phyloP scores from a whole-genome alignment of 2,797 vertebrate genomes.

The Merluccius polli region DNA sequence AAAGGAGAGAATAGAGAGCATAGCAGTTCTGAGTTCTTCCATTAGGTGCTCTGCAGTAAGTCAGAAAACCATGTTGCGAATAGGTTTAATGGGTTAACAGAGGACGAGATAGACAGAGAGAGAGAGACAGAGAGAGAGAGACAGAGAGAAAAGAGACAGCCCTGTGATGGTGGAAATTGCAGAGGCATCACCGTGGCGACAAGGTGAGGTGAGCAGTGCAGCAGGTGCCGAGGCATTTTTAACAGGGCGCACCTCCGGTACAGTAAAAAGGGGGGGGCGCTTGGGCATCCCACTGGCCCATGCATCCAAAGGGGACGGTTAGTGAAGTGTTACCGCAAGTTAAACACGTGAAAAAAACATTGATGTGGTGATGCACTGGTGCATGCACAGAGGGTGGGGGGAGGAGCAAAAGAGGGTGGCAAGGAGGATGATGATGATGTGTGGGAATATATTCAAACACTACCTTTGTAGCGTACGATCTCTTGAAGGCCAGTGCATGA shows the following conservation, averaged over 20 bases:
- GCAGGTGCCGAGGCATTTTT: not conserved
- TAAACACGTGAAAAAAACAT: not conserved
- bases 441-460: constrained; percentile 75
- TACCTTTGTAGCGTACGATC: constrained; percentile 95
- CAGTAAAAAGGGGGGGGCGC: not conserved
- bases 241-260: not conserved
- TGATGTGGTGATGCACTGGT: constrained; percentile 53
- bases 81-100: not conserved
- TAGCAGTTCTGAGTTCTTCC: not conserved
- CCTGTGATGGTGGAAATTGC: not conserved
- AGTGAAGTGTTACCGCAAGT: not conserved
- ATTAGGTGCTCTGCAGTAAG: not conserved
- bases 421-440: constrained; percentile 46
- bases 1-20: not conserved
- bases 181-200: not conserved
- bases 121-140: not conserved
- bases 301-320: not conserved
- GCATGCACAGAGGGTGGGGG: constrained; percentile 70
- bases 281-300: not conserved
- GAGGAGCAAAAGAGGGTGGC: not conserved
- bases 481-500: constrained; percentile 97
- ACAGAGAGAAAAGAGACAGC: not conserved
- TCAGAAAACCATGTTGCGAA: not conserved
- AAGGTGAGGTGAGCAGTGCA: not conserved
- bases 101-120: not conserved